phyloP scores from a whole-genome alignment of 2,888 invertebrate genomes.

The Siphlonurus alternatus region DNA sequence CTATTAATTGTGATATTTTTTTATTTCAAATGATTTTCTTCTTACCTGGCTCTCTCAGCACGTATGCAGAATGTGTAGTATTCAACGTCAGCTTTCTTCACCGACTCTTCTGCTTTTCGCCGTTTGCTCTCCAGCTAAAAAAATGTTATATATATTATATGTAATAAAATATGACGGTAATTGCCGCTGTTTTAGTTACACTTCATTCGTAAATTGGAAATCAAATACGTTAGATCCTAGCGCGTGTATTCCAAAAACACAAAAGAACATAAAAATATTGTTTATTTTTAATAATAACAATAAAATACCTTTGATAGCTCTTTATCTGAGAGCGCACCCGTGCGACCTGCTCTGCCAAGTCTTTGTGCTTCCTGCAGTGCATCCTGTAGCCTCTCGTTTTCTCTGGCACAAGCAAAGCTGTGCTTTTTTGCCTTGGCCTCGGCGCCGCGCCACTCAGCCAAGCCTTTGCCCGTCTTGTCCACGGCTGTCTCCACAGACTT shows the following conservation, averaged over 20 bases:
- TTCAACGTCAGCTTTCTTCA: conserved; percentile 82
- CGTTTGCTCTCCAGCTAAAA: conserved; percentile 66
- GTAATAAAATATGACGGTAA: neutral
- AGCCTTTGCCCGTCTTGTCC: conserved; percentile 64
- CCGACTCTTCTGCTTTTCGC: conserved; percentile 75
- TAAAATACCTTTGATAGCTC: conserved; percentile 24
- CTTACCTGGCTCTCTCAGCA: conserved; percentile 72
- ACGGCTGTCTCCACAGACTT: conserved; percentile 44
- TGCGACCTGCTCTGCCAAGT: conserved; percentile 1
- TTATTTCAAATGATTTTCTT: too few relatives aligned
- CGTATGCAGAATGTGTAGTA: conserved; percentile 84
- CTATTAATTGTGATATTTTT: too few relatives aligned
- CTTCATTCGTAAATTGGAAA: neutral
- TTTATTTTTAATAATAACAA: neutral
- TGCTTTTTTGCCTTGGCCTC: conserved; percentile 82
- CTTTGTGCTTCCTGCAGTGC: conserved; percentile 1
- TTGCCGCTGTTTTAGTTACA: neutral
- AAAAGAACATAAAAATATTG: too few relatives aligned
- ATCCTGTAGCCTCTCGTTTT: conserved; percentile 84
- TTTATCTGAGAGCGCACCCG: conserved; percentile 22
- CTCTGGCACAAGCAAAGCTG: conserved; percentile 70
- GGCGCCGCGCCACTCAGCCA: conserved; percentile 70
- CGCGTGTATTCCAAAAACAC: neutral
- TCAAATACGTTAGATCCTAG: too few relatives aligned
- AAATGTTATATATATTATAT: neutral